Base-by-base conservation (phyloP, 2,888 invertebrate species). In the Sarcophaga caerulescens region DNA sequence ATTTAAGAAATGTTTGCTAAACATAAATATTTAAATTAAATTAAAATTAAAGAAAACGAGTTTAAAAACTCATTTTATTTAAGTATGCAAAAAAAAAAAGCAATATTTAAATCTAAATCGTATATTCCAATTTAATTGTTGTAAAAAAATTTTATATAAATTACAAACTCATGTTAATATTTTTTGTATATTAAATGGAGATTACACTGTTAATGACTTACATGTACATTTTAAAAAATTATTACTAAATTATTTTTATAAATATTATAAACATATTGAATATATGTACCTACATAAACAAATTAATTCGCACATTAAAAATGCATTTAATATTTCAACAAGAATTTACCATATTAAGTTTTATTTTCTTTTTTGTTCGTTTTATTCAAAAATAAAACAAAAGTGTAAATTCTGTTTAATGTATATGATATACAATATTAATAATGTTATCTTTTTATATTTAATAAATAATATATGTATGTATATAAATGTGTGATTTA, bases 81-180 rank as follows among this genome's bases (percentile, higher is more conserved):
- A 78, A 68, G 47, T 73, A 80, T 77, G 76, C 71, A 44, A 70
- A 77, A 69, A 44, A 70, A 77, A 69, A 75, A 86, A 86, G 86
- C 86, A 86, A 86, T 86, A 86, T 86, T 81, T 84, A 77, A 73
- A 79, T 74, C 17, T 45, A 52, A 73, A 57, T 21, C 19, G 52
- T 52, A 52, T 77, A 73, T 86, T 81, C 77, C 75, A 84, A 81
- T 78, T 84, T 52, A 81, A 84, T 84, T 79, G 73, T 83, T 83
- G 66, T 77, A 57, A 62, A 57, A 62, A 57, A 70, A 70, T 21
- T 52, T 35, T 35, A 35, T 17, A 17, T 52, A 14, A 52, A 14
- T 52, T 52, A 52, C 1, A 4, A 17, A 52, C 4, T 14, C 14
- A 52, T 17, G 52, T 52, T 17, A 52, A 35, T 35, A 35, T 35